These are phyloP conservation scores for Alectura lathami DNA, from an alignment of 2,113 vertebrate genomes.

Conservation along the genomic window DNA sequence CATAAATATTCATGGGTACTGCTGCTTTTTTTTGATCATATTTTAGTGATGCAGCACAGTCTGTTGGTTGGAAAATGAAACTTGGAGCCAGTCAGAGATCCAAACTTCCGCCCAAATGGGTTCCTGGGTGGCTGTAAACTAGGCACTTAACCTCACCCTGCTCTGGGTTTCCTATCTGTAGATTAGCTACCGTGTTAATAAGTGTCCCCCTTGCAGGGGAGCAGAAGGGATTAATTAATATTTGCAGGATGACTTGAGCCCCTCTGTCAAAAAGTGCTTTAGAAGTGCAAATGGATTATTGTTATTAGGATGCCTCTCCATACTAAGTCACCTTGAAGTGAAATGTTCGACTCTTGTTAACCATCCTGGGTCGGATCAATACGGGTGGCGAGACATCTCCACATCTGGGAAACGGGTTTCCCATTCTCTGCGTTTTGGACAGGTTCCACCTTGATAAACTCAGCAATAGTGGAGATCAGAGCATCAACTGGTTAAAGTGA, in stretches of 20 bases:
- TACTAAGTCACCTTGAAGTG: not conserved
- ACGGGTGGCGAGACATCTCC: not conserved
- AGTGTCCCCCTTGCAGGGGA: constrained; percentile 29
- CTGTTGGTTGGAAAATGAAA: constrained; percentile 50
- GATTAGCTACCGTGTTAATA: constrained; percentile 20
- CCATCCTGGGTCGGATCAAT: not conserved
- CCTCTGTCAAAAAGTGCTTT: constrained; percentile 12
- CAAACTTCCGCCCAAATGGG: constrained; percentile 12
- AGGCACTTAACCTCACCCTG: constrained; percentile 41
- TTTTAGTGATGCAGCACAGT: constrained; percentile 58
- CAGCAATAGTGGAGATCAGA: not conserved
- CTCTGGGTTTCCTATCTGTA: constrained; percentile 9
- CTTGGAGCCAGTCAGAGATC: not conserved
- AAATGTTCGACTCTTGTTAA: not conserved
- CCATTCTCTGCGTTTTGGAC: not conserved
- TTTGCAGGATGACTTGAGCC: not conserved
- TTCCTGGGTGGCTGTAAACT: not conserved
- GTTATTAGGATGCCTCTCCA: not conserved
- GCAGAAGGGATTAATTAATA: constrained; percentile 55
- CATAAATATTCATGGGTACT: constrained; percentile 62
- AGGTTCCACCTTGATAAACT: not conserved
- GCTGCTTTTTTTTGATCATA: constrained; percentile 36
- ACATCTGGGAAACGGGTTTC: not conserved
- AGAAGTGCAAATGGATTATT: constrained; percentile 52
- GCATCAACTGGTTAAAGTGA: constrained; percentile 23